phyloP scores from a whole-genome alignment of 1,140 invertebrate genomes.

The Lucilia cuprina region DNA sequence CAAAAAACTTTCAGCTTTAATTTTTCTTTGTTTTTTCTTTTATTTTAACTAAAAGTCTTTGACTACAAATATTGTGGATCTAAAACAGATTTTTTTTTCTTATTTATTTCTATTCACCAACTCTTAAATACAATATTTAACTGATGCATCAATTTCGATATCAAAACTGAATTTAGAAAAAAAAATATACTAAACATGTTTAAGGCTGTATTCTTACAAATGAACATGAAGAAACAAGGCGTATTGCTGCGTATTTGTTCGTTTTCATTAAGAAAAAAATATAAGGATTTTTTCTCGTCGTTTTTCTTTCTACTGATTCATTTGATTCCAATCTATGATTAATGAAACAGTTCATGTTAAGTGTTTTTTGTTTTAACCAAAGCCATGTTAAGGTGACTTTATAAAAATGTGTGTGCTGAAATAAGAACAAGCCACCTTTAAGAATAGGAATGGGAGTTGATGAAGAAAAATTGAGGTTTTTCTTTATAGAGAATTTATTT shows the following conservation, averaged over 20 bases:
- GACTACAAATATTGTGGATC: neutral
- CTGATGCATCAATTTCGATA: constrained; percentile 9
- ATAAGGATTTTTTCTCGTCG: neutral
- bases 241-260: neutral
- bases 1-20: too few species aligned
- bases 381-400: neutral
- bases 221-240: neutral
- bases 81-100: neutral
- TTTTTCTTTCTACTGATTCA: neutral
- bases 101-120: neutral
- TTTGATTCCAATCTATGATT: constrained; percentile 29
- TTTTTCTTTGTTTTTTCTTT: too few species aligned
- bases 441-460: neutral
- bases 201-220: neutral
- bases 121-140: constrained; percentile 2
- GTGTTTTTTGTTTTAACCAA: neutral
- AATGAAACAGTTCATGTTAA: constrained; percentile 25
- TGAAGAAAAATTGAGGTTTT: neutral
- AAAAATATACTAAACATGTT: neutral
- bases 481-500: neutral
- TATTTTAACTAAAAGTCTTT: too few species aligned
- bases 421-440: too few species aligned
- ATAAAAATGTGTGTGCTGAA: neutral
- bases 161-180: neutral
- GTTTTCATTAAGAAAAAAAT: neutral